Base-by-base conservation (phyloP, 2,888 invertebrate species). In the Torymus auratus region DNA sequence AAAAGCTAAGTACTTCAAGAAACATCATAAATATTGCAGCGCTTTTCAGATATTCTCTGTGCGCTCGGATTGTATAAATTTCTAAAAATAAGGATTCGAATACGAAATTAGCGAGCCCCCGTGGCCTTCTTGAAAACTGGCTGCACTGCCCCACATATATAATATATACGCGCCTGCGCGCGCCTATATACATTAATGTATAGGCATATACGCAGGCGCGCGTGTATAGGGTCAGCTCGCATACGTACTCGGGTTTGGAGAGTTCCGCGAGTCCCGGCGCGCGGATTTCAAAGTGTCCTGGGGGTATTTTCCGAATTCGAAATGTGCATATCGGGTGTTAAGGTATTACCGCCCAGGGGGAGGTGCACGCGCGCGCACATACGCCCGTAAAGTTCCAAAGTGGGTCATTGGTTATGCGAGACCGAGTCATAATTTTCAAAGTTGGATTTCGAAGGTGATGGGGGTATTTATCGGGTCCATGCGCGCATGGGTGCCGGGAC, bases 281-380 rank as follows among this genome's bases (percentile, higher is more conserved):
- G 50, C 58, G 64, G 80, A 80, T 80, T 75, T 72, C 55, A 23
- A 67, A 80, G 55, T 80, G 71, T 58, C 71, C 52, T 23, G 28
- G 28, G 76, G 75, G 50, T 72, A 76, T 76, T 76, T 80, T 62
- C 67, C 55, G 76, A 67, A 80, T 80, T 72, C 71, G 62, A 80
- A 80, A 76, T 68, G 73, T 53, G 78, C 72, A 78, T 74, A 78
- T 74, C 64, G 67, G 72, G 70, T 78, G 65, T 81, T 78, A 81
- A 73, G 69, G 65, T 74, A 81, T 73, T 78, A 78, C 73, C 28
- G 70, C 65, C 73, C n/a, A 23, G 73, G 77, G 76, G 20, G 3
- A 28, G 28, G 23, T 23, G 11, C 15, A 15, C n/a, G 55, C 5
- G 60, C 11, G 11, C 62, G 28, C 28, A 7, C 28, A 7, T 7